phyloP scores from a whole-genome alignment of 2,797 vertebrate species.

The Poeciliopsis infans region DNA sequence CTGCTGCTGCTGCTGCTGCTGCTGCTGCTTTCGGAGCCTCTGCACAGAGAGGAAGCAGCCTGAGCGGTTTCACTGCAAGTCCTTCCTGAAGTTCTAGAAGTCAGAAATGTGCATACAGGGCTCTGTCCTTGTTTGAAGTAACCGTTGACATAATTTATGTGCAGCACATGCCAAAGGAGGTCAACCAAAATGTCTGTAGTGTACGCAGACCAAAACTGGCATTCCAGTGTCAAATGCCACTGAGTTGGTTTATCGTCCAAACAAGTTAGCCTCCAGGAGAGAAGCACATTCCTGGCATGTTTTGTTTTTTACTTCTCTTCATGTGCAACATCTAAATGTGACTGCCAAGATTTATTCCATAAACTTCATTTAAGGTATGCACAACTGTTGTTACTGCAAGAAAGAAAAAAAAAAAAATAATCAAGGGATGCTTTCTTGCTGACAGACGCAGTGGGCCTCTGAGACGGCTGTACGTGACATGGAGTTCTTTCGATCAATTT shows the following conservation, averaged over 20 bases:
- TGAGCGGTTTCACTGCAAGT: slow-evolving; percentile 66
- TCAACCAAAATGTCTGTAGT: not conserved
- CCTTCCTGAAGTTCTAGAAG: slow-evolving; percentile 65
- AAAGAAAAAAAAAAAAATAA: slow-evolving; percentile 9
- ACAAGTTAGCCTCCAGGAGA: slow-evolving; percentile 45
- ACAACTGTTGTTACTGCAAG: slow-evolving; percentile 18
- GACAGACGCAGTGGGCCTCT: slow-evolving; percentile 23
- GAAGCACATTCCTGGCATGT: slow-evolving; percentile 49
- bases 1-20: slow-evolving; percentile 20
- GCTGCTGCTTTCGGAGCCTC: slow-evolving; percentile 44
- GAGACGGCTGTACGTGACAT: slow-evolving; percentile 11
- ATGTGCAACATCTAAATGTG: slow-evolving; percentile 42
- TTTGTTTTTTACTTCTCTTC: slow-evolving; percentile 30
- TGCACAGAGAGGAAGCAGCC: slow-evolving; percentile 67
- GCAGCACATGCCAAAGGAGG: slow-evolving; percentile 8
- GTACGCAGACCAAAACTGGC: slow-evolving; percentile 13
- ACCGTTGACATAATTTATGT: slow-evolving; percentile 33
- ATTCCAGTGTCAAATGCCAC: slow-evolving; percentile 41
- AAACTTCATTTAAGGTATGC: slow-evolving; percentile 19
- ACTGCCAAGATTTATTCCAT: slow-evolving; percentile 27
- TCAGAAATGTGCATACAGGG: slow-evolving; percentile 33
- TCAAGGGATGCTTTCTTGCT: slow-evolving; percentile 5
- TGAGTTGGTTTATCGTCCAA: slow-evolving; percentile 38
- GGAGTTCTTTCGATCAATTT: slow-evolving; percentile 38
- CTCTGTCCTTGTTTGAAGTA: slow-evolving; percentile 31